Conservation (phyloP, 2,888 invertebrate genomes). For the Drosophila kuntzei region DNA sequence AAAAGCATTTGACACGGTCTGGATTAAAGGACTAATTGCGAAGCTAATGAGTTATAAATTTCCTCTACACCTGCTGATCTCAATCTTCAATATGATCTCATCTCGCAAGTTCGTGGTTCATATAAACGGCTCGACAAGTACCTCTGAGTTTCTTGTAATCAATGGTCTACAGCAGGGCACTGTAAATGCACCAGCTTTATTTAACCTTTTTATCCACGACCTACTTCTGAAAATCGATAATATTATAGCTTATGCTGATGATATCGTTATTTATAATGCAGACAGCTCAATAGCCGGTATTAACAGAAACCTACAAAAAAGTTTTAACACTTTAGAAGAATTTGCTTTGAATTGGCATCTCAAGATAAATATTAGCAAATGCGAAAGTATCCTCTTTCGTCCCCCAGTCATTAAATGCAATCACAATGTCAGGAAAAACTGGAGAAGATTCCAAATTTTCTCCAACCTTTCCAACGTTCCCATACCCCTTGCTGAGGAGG, state of each 20-base stretch:
- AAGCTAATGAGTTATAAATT: background rate
- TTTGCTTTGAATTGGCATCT: slow-evolving; percentile 1
- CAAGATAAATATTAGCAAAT: slow-evolving; percentile 1
- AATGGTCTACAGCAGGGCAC: slow-evolving; percentile 27
- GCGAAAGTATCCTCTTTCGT: background rate
- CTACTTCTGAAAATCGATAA: background rate
- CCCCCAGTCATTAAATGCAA: background rate
- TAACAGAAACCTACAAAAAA: slow-evolving; percentile 1
- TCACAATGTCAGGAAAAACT: background rate
- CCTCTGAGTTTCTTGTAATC: slow-evolving; percentile 4
- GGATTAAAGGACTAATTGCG: background rate
- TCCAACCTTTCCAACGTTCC: background rate
- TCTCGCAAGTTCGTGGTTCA: slow-evolving; percentile 18
- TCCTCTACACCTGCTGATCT: background rate
- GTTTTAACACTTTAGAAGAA: background rate
- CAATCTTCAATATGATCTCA: slow-evolving; percentile 14
- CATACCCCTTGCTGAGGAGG: slow-evolving; percentile 1
- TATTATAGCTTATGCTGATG: slow-evolving; percentile 1
- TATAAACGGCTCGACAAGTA: slow-evolving; percentile 7
- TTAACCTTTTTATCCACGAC: slow-evolving; percentile 1
- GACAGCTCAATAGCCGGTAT: background rate
- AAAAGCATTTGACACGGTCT: background rate
- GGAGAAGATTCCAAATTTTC: background rate
- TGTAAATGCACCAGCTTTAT: slow-evolving; percentile 38
- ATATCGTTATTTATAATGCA: background rate